phyloP scores from a whole-genome alignment of 2,113 vertebrate genomes.

The Orientallactaga bullata region DNA sequence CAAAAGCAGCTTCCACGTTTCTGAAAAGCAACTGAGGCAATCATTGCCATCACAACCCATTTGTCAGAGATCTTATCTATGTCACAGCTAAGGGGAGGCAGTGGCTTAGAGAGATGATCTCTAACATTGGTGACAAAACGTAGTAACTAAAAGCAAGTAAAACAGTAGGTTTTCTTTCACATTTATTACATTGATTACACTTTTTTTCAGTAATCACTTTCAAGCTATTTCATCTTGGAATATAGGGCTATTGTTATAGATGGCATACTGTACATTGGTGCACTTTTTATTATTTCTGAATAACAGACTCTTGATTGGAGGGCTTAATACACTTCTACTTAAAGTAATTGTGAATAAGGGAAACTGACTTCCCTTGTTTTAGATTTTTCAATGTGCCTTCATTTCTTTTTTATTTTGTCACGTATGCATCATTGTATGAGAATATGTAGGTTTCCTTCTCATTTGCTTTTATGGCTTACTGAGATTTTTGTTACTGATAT shows the following conservation, averaged over 20 bases:
- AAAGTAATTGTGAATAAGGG: background rate
- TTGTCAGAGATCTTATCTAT: background rate
- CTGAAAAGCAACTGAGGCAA: background rate
- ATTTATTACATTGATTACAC: background rate
- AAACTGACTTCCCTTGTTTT: background rate
- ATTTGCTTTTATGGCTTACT: background rate
- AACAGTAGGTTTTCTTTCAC: background rate
- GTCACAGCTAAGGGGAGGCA: background rate
- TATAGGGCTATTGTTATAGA: background rate
- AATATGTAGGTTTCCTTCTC: background rate
- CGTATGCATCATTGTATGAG: background rate
- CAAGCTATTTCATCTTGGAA: background rate
- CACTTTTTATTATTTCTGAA: background rate
- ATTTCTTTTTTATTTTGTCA: background rate
- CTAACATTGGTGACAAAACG: background rate
- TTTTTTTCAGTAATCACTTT: background rate
- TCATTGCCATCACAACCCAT: background rate
- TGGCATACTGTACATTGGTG: background rate
- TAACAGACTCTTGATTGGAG: background rate
- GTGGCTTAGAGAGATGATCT: background rate
- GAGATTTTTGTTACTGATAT: background rate
- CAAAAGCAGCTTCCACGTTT: background rate
- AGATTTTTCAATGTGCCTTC: background rate
- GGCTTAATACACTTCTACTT: background rate
- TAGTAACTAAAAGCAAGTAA: no score